Evolutionary conservation across 2,888 invertebrate species (phyloP).

Genomic region (Macrosiphum euphorbiae): DNA sequence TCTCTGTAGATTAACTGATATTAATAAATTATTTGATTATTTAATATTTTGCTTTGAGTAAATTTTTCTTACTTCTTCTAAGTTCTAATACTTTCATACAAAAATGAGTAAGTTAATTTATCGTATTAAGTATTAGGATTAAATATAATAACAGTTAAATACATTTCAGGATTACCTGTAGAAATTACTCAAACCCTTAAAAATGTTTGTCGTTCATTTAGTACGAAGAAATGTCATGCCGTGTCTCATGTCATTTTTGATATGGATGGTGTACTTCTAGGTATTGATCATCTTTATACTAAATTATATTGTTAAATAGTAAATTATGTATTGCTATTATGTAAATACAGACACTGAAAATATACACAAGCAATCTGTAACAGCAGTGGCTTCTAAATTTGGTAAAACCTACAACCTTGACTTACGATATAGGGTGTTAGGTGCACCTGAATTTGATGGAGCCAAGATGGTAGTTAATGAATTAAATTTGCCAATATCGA

Average conservation of each 20-base stretch:
- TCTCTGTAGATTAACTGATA: constrained; percentile 31
- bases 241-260: constrained; percentile 85
- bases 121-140: not conserved
- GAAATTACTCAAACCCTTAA: not conserved
- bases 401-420: constrained; percentile 85
- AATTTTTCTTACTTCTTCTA: not conserved
- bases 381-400: constrained; percentile 78
- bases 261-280: constrained; percentile 77
- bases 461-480: constrained; percentile 79
- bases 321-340: not conserved
- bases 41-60: not conserved
- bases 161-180: constrained; percentile 1
- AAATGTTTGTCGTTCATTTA: constrained; percentile 26
- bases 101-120: constrained; percentile 53
- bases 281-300: constrained; percentile 70
- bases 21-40: constrained; percentile 20
- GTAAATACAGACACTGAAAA: constrained; percentile 80
- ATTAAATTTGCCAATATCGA: constrained; percentile 78
- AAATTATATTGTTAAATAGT: not conserved
- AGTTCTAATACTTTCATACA: not conserved
- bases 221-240: constrained; percentile 70
- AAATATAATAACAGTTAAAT: not conserved
- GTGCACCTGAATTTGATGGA: constrained; percentile 79
- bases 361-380: constrained; percentile 82
- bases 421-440: constrained; percentile 82